Evolutionary conservation across 2,888 invertebrate species (phyloP), one percentile per base, ranked within the genome.

Genomic region (Nycteola revayana): DNA sequence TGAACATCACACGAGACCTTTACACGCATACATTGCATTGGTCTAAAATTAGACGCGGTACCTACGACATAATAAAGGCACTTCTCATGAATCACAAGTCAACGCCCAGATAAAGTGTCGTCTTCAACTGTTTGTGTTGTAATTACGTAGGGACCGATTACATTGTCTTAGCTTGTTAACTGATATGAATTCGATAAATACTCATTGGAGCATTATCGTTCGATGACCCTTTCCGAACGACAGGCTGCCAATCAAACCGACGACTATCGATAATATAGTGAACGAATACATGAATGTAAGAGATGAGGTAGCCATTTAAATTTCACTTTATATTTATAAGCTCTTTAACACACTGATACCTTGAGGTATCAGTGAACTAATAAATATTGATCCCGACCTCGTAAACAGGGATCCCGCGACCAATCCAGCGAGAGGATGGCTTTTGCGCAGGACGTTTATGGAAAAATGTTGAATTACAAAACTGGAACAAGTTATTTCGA

Each of bases 261-360:
- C 49, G 48, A 39, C 58, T 51, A 64, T 60, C 52, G 62, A 58
- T 56, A 54, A 51, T 44, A 49, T 56, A 57, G 56, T 50, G 43
- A 34, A 39, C 33, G 52, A 51, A 64, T 74, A 58, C 53, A 73
- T 74, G 62, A 61, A 79, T 78, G 68, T 60, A 70, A 67, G 68
- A 78, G 67, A 64, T 59, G 62, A 59, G 49, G 49, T 62, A 52
- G 52, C 45, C 63, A 71, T 75, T 65, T 63, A 66, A 74, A 77
- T 73, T 44, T 63, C 49, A 60, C 53, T 82, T 75, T 74, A 75
- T 75, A 83, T 85, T 85, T 74, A 82, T 76, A 71, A 72, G 69
- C 60, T 71, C 42, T 63, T 69, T 65, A 65, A 66, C 66, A 70
- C 67, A 67, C 44, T 56, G 60, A 74, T 67, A 67, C 68, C 72